Evolutionary conservation across 2,797 vertebrate species (phyloP).

Genomic region (Alca torda): DNA sequence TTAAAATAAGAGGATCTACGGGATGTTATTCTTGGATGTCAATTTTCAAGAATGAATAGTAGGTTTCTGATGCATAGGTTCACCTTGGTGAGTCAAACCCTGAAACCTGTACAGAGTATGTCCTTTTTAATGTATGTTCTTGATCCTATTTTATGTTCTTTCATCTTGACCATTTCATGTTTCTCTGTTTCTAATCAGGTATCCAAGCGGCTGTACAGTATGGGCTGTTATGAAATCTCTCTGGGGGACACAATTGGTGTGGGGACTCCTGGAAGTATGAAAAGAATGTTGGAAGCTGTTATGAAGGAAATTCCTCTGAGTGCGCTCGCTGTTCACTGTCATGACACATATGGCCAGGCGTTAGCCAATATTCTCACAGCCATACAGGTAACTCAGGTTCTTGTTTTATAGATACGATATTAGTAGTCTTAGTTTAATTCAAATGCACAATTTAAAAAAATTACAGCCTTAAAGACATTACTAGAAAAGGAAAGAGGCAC

Average conservation of each 20-base stretch:
- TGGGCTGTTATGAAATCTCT: conserved; percentile 96
- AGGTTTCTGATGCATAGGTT: neutral
- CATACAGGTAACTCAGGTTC: conserved; percentile 84
- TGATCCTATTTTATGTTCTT: neutral
- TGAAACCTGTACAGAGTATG: neutral
- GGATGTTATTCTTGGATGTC: neutral
- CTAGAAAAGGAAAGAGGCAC: neutral
- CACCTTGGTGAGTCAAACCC: neutral
- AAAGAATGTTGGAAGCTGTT: conserved; percentile 87
- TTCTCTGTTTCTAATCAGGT: conserved; percentile 78
- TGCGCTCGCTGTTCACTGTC: conserved; percentile 91
- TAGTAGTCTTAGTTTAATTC: neutral
- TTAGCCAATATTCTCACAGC: conserved; percentile 93
- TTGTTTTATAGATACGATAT: neutral
- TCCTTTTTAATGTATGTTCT: neutral
- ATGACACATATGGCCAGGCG: conserved; percentile 94
- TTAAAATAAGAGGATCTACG: neutral
- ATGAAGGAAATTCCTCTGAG: conserved; percentile 86
- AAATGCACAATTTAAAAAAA: neutral
- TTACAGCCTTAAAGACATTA: neutral
- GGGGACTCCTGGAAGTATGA: conserved; percentile 91
- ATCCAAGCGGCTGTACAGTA: conserved; percentile 86
- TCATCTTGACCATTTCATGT: neutral
- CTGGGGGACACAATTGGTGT: conserved; percentile 91
- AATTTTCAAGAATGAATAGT: neutral